Evolutionary conservation across 2,797 vertebrate species (phyloP), one percentile per base, ranked within the genome.

Genomic region (Paratrypauchen microcephalus): DNA sequence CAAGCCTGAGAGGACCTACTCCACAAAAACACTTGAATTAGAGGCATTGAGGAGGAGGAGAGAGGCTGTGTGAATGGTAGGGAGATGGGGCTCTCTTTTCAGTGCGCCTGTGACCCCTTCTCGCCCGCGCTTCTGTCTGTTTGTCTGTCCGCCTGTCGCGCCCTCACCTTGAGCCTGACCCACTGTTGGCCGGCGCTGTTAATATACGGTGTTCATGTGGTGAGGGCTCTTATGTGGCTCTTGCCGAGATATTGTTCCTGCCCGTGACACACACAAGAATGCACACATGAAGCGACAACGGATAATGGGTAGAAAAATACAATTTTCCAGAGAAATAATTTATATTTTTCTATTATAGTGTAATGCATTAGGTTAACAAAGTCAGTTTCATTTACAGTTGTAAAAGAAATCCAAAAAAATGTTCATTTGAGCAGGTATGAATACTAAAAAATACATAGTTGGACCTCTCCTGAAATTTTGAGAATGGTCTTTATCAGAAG

Each of bases 151-250:
- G 88, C 87, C 89, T 92, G 98, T 97, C 96, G 97, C 96, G 74
- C 94, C 89, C 93, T 97, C 97, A 97, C 96, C 97, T 97, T 96
- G 95, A 94, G 96, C 95, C 95, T 96, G 96, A 97, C 96, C 96
- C 95, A 95, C 83, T 91, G 80, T 85, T 88, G 85, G 84, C 86
- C 84, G 74, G 79, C 81, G 81, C 84, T 84, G 87, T 88, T 92
- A 90, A 90, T 91, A 90, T 88, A 80, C 91, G 84, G 87, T 88
- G 90, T 91, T 89, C 89, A 84, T 88, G 89, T 74, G 86, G 85
- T 84, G 86, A 91, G 80, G 72, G 95, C 95, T 95, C 95, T 96
- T 92, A 94, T 95, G 94, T 91, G 90, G 76, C 92, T 94, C 96
- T 95, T 95, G 95, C 95, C 94, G 93, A 93, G 92, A 93, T 94